Evolutionary conservation across 2,113 vertebrate genomes (phyloP), one percentile per base, ranked within the genome.

Genomic region (Danio rerio): DNA sequence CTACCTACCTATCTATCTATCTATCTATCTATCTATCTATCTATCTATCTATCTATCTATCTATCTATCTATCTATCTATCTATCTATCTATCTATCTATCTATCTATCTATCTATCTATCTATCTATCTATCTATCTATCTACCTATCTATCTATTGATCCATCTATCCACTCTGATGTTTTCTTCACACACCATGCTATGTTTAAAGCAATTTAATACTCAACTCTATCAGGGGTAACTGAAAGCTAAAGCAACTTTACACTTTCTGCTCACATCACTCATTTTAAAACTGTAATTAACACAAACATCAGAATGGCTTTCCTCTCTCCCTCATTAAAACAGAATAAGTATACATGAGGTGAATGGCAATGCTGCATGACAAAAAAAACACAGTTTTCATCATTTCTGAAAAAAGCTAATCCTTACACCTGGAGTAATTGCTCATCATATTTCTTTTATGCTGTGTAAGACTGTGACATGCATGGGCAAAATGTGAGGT

Each of bases 251-350:
- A 7, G 59, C 43, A 63, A 13, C 45, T 9, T n/a, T 63, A 62
- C 11, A 77, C 8, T 31, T n/a, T 47, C 47, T 62, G 49, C 20
- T 59, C 61, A 62, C 31, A 84, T 40, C n/a, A 75, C 68, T 50
- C 62, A 42, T 16, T 70, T 76, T 50, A 47, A 56, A 79, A 74
- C 53, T 18, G 43, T 59, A 82, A 69, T 68, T 74, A 84, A 21
- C 59, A 62, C 71, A 75, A 84, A 77, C 42, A 81, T 78, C 61
- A 55, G 31, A 85, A 78, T 78, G 79, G 10, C 49, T 50, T 77
- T 77, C 40, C 68, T 85, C 69, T 53, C 71, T 55, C 9, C 31
- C 31, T 68, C 66, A 80, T 73, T 82, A 43, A 50, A 65, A 56
- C 63, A 58, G 49, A 62, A 63, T 40, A 74, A 52, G 40, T 1